Conservation (phyloP, 1,140 invertebrate species). For the Macrostomum lignano region DNA sequence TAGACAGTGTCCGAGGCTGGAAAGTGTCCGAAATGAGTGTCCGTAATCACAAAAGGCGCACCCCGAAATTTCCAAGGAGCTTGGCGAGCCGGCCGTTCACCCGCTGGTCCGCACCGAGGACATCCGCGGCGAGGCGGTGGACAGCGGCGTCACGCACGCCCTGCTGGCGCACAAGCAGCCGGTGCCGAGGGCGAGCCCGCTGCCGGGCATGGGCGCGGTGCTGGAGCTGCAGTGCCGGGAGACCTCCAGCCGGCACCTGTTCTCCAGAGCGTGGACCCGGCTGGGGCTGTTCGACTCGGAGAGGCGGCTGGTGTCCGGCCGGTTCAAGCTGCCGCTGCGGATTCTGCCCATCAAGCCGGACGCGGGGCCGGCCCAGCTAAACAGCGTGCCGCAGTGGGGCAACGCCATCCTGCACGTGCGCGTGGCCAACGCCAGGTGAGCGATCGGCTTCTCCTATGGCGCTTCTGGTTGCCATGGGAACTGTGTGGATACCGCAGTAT, state of each 20-base stretch:
- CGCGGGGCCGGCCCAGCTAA: constrained; percentile 13
- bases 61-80: constrained; percentile 12
- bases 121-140: constrained; percentile 6
- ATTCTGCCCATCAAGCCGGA: constrained; percentile 20
- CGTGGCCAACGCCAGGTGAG: no score
- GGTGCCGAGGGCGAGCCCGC: constrained; percentile 16
- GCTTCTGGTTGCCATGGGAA: no score
- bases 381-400: constrained; percentile 13
- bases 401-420: neutral
- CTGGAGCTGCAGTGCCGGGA: constrained; percentile 18
- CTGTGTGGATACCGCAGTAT: no score
- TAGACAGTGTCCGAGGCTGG: no score
- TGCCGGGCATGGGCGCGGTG: constrained; percentile 17
- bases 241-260: constrained; percentile 13
- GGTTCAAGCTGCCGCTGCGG: constrained; percentile 16
- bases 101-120: constrained; percentile 20
- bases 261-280: constrained; percentile 20
- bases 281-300: constrained; percentile 18
- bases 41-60: no score
- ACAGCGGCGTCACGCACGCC: constrained; percentile 9
- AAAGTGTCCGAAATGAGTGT: no score
- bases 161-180: constrained; percentile 21
- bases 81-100: constrained; percentile 20
- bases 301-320: constrained; percentile 14
- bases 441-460: no score